phyloP scores from a whole-genome alignment of 1,140 invertebrate genomes.

The Paraescarpia echinospica region DNA sequence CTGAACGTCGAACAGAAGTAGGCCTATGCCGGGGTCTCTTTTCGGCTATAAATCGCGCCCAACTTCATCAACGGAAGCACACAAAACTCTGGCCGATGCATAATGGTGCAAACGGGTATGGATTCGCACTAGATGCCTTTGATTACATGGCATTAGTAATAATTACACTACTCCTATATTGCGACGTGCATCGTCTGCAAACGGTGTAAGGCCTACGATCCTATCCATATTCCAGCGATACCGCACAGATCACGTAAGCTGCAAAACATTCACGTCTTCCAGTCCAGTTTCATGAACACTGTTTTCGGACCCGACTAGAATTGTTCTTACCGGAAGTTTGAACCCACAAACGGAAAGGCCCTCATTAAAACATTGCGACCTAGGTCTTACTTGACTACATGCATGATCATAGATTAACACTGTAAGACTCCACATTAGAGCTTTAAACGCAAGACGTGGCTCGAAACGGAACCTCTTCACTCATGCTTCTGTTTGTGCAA shows the following conservation, averaged over 20 bases:
- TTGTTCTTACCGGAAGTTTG: background rate
- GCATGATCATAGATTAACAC: too few relatives aligned
- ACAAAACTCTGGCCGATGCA: too few relatives aligned
- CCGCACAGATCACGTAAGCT: background rate
- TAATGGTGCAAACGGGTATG: too few relatives aligned
- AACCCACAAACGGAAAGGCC: background rate
- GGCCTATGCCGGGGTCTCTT: too few relatives aligned
- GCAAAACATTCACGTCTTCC: background rate
- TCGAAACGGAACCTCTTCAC: background rate
- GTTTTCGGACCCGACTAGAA: background rate
- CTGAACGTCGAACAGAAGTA: too few relatives aligned
- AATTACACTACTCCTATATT: background rate
- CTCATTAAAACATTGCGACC: background rate
- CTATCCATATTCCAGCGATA: background rate
- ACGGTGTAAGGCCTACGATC: background rate
- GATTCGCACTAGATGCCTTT: background rate
- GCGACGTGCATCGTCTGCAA: background rate
- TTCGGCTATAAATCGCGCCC: too few relatives aligned
- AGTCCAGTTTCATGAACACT: background rate
- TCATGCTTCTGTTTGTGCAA: background rate
- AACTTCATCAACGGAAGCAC: too few relatives aligned
- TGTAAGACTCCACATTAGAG: background rate
- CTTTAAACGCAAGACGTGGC: background rate
- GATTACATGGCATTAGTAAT: background rate
- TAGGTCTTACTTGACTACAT: too few relatives aligned